These are phyloP conservation scores for Eumerus sabulonum DNA, from an alignment of 2,888 invertebrate species.

Conservation along the genomic window DNA sequence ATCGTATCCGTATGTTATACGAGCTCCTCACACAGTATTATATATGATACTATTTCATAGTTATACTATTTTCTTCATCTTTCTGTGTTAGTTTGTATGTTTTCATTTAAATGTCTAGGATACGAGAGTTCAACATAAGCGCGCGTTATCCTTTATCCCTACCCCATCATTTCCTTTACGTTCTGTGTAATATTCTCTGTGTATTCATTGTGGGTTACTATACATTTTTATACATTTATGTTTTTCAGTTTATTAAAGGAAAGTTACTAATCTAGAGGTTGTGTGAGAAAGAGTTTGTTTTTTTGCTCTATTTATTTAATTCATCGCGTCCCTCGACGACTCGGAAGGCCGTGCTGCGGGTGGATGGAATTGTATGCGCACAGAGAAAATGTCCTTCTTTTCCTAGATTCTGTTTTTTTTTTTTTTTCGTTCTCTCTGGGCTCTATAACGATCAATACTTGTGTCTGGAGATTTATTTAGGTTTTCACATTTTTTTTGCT, in stretches of 20 bases:
- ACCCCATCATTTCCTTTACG: slow-evolving; percentile 26
- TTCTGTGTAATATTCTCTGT: slow-evolving; percentile 44
- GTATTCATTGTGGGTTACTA: slow-evolving; percentile 27
- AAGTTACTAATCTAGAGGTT: neutral
- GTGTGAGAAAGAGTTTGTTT: neutral
- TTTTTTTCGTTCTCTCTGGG: slow-evolving; percentile 1
- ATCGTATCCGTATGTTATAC: slow-evolving; percentile 54
- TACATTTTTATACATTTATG: too few relatives aligned
- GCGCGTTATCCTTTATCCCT: slow-evolving; percentile 49
- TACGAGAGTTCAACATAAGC: slow-evolving; percentile 25
- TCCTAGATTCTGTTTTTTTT: neutral
- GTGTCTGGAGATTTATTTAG: slow-evolving; percentile 34
- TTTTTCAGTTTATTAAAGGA: neutral
- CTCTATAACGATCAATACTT: slow-evolving; percentile 29
- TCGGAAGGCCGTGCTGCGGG: too few relatives aligned
- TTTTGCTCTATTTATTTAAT: too few relatives aligned
- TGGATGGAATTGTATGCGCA: too few relatives aligned
- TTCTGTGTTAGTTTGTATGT: slow-evolving; percentile 47
- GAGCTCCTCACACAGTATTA: slow-evolving; percentile 24
- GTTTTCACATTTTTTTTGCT: too few relatives aligned
- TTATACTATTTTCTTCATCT: slow-evolving; percentile 42
- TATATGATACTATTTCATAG: slow-evolving; percentile 32
- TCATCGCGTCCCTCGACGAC: too few relatives aligned
- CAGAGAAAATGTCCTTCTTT: too few relatives aligned
- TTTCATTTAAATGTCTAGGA: slow-evolving; percentile 56